These are phyloP conservation scores for Pegoplata infirma DNA, from an alignment of 2,888 invertebrate genomes.

Conservation along the genomic window DNA sequence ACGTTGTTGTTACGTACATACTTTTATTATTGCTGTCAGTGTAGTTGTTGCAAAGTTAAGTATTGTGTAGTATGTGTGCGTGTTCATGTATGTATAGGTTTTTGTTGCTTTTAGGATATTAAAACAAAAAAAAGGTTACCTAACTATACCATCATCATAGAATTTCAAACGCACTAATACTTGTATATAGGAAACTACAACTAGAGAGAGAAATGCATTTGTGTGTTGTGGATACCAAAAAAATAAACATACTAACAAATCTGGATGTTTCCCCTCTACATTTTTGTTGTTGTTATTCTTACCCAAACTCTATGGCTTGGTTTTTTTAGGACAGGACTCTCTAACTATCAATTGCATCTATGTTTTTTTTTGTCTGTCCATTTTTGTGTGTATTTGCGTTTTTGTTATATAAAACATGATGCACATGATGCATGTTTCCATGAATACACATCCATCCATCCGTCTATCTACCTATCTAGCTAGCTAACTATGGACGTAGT, in stretches of 20 bases:
- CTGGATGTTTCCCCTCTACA: constrained; percentile 31
- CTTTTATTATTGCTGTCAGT: constrained; percentile 16
- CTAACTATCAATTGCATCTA: constrained; percentile 38
- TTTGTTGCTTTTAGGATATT: constrained; percentile 29
- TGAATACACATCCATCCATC: constrained; percentile 5
- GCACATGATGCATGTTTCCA: constrained; percentile 25
- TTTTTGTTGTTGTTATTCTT: constrained; percentile 1
- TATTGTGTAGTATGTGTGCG: too few species aligned
- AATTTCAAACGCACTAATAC: constrained; percentile 33
- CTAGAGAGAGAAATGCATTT: not conserved
- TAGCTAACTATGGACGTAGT: too few species aligned
- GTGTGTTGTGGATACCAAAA: not conserved
- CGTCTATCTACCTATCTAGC: not conserved
- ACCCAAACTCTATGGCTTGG: constrained; percentile 22
- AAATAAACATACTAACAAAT: not conserved
- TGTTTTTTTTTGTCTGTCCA: not conserved
- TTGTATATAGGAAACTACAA: not conserved
- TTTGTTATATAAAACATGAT: constrained; percentile 1
- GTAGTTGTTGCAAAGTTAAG: not conserved
- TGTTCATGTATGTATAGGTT: not conserved
- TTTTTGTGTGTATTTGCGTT: not conserved
- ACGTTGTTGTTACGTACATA: constrained; percentile 19
- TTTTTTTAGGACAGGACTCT: constrained; percentile 19
- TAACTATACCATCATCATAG: constrained; percentile 38
- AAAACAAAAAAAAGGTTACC: constrained; percentile 23